phyloP scores from a whole-genome alignment of 1,140 invertebrate species.

The Campoletis sonorensis region DNA sequence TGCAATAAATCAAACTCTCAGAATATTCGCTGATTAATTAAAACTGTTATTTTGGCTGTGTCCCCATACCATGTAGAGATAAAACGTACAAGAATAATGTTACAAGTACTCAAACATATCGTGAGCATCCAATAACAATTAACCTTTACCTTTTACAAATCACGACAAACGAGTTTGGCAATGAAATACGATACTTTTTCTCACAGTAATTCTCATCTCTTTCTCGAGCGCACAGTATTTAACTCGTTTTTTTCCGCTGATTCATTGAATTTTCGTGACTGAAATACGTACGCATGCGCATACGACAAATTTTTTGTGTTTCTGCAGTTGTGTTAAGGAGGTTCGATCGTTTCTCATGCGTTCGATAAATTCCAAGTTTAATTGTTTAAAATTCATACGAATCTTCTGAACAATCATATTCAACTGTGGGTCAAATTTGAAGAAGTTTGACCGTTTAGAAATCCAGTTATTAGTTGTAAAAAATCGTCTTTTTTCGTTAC shows the following conservation, averaged over 20 bases:
- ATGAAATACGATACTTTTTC: constrained; percentile 21
- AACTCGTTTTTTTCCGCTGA: constrained; percentile 38
- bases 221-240: neutral
- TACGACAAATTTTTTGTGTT: constrained; percentile 13
- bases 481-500: too few species aligned
- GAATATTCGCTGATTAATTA: constrained; percentile 31
- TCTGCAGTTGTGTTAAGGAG: neutral
- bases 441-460: too few species aligned
- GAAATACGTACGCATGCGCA: constrained; percentile 47
- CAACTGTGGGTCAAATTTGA: too few species aligned
- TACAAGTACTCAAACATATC: constrained; percentile 22
- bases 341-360: too few species aligned
- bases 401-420: too few species aligned
- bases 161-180: constrained; percentile 35
- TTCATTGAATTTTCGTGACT: constrained; percentile 54
- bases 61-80: neutral
- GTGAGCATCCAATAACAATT: constrained; percentile 40
- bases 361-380: too few species aligned
- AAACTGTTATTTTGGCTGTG: neutral
- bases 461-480: too few species aligned
- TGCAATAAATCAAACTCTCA: constrained; percentile 19
- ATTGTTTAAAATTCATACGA: too few species aligned
- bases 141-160: constrained; percentile 45
- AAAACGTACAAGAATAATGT: neutral
- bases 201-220: constrained; percentile 25